A percentile compares a stretch with the other conserved stretches of the same genome.
These are phyloP conservation scores for Lissonota sp. DNA, from an alignment of 2,888 invertebrate genomes.

Conservation along the genomic window DNA sequence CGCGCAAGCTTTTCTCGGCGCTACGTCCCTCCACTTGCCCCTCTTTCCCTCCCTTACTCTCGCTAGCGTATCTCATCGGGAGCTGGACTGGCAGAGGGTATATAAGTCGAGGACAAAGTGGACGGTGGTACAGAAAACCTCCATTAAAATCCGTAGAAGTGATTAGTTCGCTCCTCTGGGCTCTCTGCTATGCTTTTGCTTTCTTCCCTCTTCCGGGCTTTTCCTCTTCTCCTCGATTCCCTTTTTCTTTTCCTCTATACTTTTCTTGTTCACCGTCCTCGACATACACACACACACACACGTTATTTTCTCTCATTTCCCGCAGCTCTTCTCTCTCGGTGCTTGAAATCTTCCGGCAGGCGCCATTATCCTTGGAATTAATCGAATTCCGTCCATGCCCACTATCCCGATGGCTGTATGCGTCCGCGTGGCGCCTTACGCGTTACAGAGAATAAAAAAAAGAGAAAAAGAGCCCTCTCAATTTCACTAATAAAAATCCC, in stretches of 20 bases:
- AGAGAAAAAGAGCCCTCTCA: background rate
- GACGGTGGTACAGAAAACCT: slow-evolving; percentile 83
- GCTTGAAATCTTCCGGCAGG: slow-evolving; percentile 40
- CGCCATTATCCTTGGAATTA: slow-evolving; percentile 55
- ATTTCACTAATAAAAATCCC: slow-evolving; percentile 25
- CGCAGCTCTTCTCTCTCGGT: slow-evolving; percentile 39
- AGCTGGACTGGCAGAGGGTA: slow-evolving; percentile 74
- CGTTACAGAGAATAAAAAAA: background rate
- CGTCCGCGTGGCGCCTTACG: background rate
- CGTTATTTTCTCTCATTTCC: slow-evolving; percentile 59
- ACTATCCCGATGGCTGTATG: background rate
- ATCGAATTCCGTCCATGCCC: slow-evolving; percentile 43
- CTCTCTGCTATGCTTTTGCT: slow-evolving; percentile 55
- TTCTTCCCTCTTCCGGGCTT: slow-evolving; percentile 68
- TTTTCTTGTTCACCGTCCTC: slow-evolving; percentile 41
- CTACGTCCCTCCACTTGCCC: slow-evolving; percentile 46
- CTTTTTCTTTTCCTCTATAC: slow-evolving; percentile 54
- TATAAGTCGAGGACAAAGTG: slow-evolving; percentile 83
- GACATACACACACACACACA: slow-evolving; percentile 34
- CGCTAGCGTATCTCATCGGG: slow-evolving; percentile 32
- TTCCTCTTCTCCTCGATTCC: slow-evolving; percentile 34
- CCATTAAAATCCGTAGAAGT: slow-evolving; percentile 84
- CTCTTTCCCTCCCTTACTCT: slow-evolving; percentile 33
- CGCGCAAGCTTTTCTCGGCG: slow-evolving; percentile 77
- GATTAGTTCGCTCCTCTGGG: slow-evolving; percentile 78